Evolutionary conservation across 1,140 invertebrate species (phyloP), one percentile per base, ranked within the genome.

Genomic region (Dendroctonus valens): DNA sequence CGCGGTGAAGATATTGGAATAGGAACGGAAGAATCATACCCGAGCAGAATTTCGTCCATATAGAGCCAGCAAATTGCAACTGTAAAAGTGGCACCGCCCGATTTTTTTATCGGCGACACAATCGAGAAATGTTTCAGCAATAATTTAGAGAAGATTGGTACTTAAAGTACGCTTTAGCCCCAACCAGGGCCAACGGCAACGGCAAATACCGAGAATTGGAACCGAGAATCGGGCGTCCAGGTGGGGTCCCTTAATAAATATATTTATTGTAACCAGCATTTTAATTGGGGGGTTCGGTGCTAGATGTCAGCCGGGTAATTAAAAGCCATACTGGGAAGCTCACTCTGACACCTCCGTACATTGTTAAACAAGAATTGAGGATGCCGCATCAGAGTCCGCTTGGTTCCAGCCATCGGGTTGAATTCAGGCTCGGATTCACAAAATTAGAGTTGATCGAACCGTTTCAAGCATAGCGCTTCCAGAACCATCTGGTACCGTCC

Each of bases 211-310:
- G 39, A 53, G 64, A 66, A 66, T 59, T 57, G 64, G 26, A 41
- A 12, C 54, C 55, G 55, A 60, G 46, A 50, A 59, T 39, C 55
- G 58, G 53, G 59, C 64, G 64, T 41, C 55, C 64, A 66, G 64
- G 64, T 66, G 64, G 64, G 58, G 64, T 66, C 64, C 40, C 58
- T 66, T 60, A 60, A 66, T 66, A 66, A 66, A 66, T 66, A 66
- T 66, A 76, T 77, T 77, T 77, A 77, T 76, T 72, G 73, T 72
- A 26, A 53, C 74, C 66, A 71, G 72, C 69, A 75, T 74, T 75
- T 78, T 78, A 78, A 78, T 78, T 78, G 75, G 74, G 74, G 70
- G 74, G 73, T 73, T 73, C 73, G 73, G 73, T 69, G 74, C 75
- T 73, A 75, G 74, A 75, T 76, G 75, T 76, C 75, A 74, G 75